Evolutionary conservation across 2,113 vertebrate species (phyloP).

Genomic region (Nyctibius bracteatus): DNA sequence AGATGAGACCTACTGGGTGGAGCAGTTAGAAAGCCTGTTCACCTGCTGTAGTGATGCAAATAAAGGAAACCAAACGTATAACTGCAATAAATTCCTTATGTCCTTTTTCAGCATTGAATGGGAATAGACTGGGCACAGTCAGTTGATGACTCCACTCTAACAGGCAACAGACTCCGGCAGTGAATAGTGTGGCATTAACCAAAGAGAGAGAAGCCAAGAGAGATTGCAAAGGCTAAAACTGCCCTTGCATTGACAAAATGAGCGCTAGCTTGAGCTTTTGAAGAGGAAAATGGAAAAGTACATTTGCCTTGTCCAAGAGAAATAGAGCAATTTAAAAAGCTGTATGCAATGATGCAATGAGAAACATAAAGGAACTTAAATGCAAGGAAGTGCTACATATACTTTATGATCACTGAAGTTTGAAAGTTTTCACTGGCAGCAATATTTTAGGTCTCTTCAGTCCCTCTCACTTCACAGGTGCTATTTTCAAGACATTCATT

Average conservation of each 20-base stretch:
- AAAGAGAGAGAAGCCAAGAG: not conserved
- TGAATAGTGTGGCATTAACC: not conserved
- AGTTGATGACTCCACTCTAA: not conserved
- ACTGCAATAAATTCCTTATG: not conserved
- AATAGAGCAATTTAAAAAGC: not conserved
- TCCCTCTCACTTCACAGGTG: not conserved
- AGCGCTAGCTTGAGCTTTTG: not conserved
- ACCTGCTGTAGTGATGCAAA: not conserved
- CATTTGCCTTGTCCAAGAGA: conserved; percentile 6
- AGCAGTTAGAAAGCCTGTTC: not conserved
- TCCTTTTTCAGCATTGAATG: not conserved
- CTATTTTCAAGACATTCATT: not conserved
- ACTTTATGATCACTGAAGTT: not conserved
- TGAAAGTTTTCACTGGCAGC: not conserved
- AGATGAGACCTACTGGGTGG: not conserved
- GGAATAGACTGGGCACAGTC: not conserved
- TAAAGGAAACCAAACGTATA: not conserved
- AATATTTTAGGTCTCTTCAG: not conserved
- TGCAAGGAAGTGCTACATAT: not conserved
- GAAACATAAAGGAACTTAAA: conserved; percentile 14
- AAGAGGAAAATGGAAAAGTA: conserved; percentile 11
- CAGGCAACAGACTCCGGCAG: not conserved
- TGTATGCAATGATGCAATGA: not conserved
- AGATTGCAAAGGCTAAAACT: not conserved
- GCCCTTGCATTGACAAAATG: not conserved